Evolutionary conservation across 2,113 vertebrate genomes (phyloP).

Genomic region (Xerus inauris): DNA sequence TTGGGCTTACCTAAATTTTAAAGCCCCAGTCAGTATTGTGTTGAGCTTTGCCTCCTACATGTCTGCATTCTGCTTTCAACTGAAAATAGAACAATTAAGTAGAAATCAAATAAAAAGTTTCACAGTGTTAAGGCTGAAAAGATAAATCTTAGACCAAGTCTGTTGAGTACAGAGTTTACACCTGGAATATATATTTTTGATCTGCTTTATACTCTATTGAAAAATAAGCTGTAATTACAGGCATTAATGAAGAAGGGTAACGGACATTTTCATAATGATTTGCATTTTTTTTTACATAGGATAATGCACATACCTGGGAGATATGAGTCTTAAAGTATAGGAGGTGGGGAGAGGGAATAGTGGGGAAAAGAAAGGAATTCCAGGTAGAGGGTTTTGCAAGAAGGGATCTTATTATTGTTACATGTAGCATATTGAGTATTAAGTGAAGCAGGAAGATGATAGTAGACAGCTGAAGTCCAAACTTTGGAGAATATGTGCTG

Average conservation of each 20-base stretch:
- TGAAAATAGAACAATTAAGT: constrained; percentile 15
- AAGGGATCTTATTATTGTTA: not conserved
- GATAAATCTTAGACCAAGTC: not conserved
- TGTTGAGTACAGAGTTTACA: not conserved
- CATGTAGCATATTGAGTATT: not conserved
- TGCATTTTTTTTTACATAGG: constrained; percentile 54
- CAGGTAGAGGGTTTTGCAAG: not conserved
- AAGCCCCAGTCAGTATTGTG: not conserved
- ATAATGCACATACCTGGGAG: constrained; percentile 10
- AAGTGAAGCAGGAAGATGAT: not conserved
- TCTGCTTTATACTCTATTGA: not conserved
- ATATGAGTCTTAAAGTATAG: not conserved
- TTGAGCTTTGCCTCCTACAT: not conserved
- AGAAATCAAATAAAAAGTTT: constrained; percentile 12
- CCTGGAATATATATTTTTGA: constrained; percentile 16
- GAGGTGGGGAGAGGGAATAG: not conserved
- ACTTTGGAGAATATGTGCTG: not conserved
- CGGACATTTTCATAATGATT: not conserved
- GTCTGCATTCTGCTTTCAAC: not conserved
- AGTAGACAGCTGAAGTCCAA: not conserved
- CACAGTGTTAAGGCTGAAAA: not conserved
- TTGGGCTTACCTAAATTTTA: not conserved
- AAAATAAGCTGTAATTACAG: not conserved
- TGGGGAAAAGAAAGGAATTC: not conserved
- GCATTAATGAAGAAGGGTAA: constrained; percentile 33